phyloP scores from a whole-genome alignment of 2,113 vertebrate genomes.

The Grantiella picta region DNA sequence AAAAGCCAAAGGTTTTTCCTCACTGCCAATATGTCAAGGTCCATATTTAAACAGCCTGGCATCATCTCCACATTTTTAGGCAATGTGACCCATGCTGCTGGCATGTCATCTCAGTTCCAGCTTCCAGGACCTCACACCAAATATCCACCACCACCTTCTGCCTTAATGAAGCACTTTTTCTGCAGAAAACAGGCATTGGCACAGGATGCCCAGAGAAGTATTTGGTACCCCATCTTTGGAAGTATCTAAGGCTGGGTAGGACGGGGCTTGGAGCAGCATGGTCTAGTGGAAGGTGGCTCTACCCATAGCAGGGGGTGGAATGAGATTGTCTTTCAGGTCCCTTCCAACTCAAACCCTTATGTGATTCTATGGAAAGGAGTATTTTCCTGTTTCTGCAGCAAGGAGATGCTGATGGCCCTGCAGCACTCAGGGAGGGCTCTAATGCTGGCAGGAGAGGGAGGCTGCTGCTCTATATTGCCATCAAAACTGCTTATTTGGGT shows the following conservation, averaged over 20 bases:
- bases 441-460: not conserved
- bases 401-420: not conserved
- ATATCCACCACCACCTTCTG: not conserved
- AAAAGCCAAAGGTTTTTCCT: not conserved
- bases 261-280: not conserved
- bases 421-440: not conserved
- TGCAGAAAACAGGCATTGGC: not conserved
- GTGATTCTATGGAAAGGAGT: not conserved
- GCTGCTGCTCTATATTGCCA: no score
- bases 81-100: not conserved
- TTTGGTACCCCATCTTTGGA: not conserved
- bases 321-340: no score
- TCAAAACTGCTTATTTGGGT: not conserved
- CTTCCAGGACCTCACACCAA: not conserved
- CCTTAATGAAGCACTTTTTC: not conserved
- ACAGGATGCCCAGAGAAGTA: not conserved
- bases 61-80: not conserved
- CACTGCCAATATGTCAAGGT: not conserved
- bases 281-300: not conserved
- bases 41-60: not conserved
- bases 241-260: not conserved
- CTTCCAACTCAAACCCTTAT: no score
- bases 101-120: not conserved
- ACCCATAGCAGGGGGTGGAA: no score
- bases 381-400: not conserved